These are phyloP conservation scores for Sebastes oblongus DNA, from an alignment of 2,797 vertebrate species.

Conservation along the genomic window DNA sequence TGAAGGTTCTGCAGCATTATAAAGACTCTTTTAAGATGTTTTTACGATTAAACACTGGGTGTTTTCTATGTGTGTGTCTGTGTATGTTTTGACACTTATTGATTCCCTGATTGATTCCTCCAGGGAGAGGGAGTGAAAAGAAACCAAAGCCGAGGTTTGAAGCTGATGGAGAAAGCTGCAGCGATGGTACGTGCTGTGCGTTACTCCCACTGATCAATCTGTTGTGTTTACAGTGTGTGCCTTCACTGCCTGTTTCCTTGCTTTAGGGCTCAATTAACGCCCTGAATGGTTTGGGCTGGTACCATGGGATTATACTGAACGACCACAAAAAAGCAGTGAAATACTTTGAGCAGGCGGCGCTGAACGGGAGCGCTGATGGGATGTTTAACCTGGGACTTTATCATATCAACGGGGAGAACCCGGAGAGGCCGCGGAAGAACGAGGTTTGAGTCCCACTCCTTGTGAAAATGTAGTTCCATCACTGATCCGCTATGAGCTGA, in stretches of 20 bases:
- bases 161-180: constrained; percentile 91
- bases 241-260: constrained; percentile 44
- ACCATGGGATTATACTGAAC: constrained; percentile 85
- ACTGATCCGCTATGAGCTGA: background rate
- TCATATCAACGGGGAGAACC: constrained; percentile 83
- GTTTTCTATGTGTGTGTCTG: background rate
- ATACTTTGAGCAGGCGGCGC: constrained; percentile 89
- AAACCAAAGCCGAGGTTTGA: constrained; percentile 86
- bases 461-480: background rate
- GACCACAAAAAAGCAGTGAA: constrained; percentile 83
- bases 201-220: constrained; percentile 19
- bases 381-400: constrained; percentile 91
- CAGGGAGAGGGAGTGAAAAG: constrained; percentile 91
- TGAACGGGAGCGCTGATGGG: constrained; percentile 86
- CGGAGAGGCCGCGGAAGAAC: constrained; percentile 79
- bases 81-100: constrained; percentile 46
- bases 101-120: constrained; percentile 64
- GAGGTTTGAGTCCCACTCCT: constrained; percentile 76
- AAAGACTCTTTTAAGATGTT: background rate
- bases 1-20: constrained; percentile 83
- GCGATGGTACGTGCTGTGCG: constrained; percentile 82
- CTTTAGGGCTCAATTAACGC: constrained; percentile 89
- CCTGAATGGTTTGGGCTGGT: constrained; percentile 93
- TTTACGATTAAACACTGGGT: constrained; percentile 12
- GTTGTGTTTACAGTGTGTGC: constrained; percentile 34